Conservation (phyloP, 1,140 invertebrate species). For the Coelopa frigida region DNA sequence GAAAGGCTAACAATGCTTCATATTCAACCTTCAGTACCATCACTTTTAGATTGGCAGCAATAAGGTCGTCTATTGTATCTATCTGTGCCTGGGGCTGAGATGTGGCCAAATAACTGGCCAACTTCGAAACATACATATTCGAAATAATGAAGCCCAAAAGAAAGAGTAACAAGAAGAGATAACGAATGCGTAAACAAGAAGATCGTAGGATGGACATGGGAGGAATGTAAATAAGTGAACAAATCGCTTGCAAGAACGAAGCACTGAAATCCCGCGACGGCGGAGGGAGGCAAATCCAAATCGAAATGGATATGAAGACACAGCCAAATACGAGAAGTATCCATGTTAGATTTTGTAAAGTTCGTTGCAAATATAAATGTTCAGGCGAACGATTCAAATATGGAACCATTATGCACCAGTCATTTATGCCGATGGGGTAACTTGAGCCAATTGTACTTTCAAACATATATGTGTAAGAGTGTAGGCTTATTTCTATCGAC, state of each 20-base stretch:
- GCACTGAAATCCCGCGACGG: conserved; percentile 23
- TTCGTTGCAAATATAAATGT: conserved; percentile 23
- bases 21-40: conserved; percentile 14
- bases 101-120: conserved; percentile 32
- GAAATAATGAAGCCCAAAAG: conserved; percentile 27
- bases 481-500: conserved; percentile 27
- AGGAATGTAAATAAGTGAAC: conserved; percentile 22
- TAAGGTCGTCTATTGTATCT: conserved; percentile 6
- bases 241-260: conserved; percentile 28
- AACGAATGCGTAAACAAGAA: conserved; percentile 24
- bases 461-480: conserved; percentile 26
- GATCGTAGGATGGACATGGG: conserved; percentile 17
- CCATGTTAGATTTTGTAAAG: conserved; percentile 24
- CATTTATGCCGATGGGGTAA: conserved; percentile 38
- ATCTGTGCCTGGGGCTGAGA: conserved; percentile 16
- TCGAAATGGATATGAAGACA: conserved; percentile 23
- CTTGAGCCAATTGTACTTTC: conserved; percentile 19
- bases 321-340: conserved; percentile 16
- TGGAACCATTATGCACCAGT: conserved; percentile 38
- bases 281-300: conserved; percentile 28
- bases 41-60: conserved; percentile 4
- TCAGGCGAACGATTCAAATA: conserved; percentile 23
- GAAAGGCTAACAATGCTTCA: background rate
- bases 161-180: conserved; percentile 22
- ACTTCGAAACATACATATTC: conserved; percentile 34